These are phyloP conservation scores for Falco columbarius DNA, from an alignment of 2,797 vertebrate species.

Conservation along the genomic window DNA sequence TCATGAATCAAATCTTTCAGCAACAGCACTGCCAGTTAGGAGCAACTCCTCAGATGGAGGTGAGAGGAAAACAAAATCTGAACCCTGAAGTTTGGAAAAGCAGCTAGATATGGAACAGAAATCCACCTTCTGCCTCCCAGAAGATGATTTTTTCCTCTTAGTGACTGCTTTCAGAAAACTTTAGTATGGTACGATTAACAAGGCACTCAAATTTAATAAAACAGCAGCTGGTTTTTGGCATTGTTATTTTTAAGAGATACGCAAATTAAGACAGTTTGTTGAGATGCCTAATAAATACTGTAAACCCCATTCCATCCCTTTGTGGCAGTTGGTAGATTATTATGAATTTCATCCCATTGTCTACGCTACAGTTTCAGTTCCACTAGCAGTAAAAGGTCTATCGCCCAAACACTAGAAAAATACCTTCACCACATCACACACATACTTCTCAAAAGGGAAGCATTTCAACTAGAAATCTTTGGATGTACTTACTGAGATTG, in stretches of 20 bases:
- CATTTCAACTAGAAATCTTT: slow-evolving; percentile 76
- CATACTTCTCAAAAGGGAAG: slow-evolving; percentile 68
- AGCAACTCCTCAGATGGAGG: neutral
- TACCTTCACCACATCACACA: slow-evolving; percentile 55
- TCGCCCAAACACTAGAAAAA: slow-evolving; percentile 42
- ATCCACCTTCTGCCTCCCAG: neutral
- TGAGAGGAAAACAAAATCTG: neutral
- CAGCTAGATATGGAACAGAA: neutral
- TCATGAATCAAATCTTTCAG: neutral
- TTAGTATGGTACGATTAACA: neutral
- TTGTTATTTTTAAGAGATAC: neutral
- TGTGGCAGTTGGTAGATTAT: neutral
- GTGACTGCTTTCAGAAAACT: neutral
- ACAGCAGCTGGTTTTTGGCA: neutral
- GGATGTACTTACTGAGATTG: slow-evolving; percentile 90
- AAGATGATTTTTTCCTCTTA: neutral
- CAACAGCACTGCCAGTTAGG: neutral
- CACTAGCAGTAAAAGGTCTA: neutral
- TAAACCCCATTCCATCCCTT: neutral
- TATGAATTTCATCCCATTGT: neutral
- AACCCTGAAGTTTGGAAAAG: neutral
- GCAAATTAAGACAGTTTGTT: neutral
- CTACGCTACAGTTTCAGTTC: neutral
- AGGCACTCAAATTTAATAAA: slow-evolving; percentile 5
- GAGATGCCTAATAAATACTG: neutral